Evolutionary conservation across 1,140 invertebrate species (phyloP).

Genomic region (Drosophila kanapiae): DNA sequence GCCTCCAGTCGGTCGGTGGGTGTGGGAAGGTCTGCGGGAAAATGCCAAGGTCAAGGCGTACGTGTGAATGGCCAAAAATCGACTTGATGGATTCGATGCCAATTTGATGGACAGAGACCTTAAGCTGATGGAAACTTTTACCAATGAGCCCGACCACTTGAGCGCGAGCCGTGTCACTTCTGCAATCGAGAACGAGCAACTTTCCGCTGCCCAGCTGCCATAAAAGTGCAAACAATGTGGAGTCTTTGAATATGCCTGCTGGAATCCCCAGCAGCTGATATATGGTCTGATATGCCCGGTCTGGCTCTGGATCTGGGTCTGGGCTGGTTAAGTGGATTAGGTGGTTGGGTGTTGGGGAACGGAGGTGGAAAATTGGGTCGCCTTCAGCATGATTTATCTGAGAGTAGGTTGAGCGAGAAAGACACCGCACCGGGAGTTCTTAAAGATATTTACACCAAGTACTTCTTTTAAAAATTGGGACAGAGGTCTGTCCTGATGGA

Average conservation of each 20-base stretch:
- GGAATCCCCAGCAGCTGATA: slow-evolving; percentile 35
- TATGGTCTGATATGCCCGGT: slow-evolving; percentile 33
- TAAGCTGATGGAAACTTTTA: slow-evolving; percentile 53
- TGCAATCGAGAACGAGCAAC: slow-evolving; percentile 8
- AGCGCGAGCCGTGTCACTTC: slow-evolving; percentile 16
- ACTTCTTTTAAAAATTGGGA: background rate
- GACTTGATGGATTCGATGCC: slow-evolving; percentile 56
- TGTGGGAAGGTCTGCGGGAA: slow-evolving; percentile 18
- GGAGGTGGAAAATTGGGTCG: slow-evolving; percentile 44
- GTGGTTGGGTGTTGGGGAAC: slow-evolving; percentile 16
- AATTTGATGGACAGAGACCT: slow-evolving; percentile 43
- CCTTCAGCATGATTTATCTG: slow-evolving; percentile 37
- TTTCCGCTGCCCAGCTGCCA: slow-evolving; percentile 57
- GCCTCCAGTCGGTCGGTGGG: background rate
- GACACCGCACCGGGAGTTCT: too few relatives aligned
- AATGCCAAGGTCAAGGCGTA: slow-evolving; percentile 73
- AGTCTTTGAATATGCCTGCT: slow-evolving; percentile 57
- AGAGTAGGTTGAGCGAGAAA: slow-evolving; percentile 26
- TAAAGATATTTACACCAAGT: background rate
- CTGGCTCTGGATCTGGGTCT: slow-evolving; percentile 18
- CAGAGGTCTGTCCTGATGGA: background rate
- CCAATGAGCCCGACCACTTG: slow-evolving; percentile 33
- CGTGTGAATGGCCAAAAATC: slow-evolving; percentile 63
- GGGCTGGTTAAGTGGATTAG: slow-evolving; percentile 41
- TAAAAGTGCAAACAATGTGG: slow-evolving; percentile 64